These are phyloP conservation scores for Trichoplusia ni DNA, from an alignment of 1,140 invertebrate species.

Conservation along the genomic window DNA sequence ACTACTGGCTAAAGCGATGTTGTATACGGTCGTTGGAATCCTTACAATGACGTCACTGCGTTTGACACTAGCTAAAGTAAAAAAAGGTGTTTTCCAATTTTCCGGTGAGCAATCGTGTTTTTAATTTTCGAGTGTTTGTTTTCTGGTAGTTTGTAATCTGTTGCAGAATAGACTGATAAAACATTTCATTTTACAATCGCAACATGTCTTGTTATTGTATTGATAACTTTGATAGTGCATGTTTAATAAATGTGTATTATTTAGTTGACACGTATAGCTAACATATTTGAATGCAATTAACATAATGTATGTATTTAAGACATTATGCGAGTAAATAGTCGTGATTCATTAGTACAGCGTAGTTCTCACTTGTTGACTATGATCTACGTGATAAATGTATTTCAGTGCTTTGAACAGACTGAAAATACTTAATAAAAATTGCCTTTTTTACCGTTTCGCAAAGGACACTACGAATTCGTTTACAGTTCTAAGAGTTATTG, in stretches of 20 bases:
- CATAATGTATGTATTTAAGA: conserved; percentile 23
- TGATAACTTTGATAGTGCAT: not conserved
- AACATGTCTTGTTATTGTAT: not conserved
- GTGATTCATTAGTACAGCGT: conserved; percentile 7
- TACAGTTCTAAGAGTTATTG: no score
- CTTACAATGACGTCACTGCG: no score
- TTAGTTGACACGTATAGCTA: not conserved
- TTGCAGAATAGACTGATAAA: not conserved
- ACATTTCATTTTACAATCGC: not conserved
- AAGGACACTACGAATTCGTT: no score
- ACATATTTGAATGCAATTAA: conserved; percentile 16
- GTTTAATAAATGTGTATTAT: not conserved
- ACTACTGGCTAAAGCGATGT: no score
- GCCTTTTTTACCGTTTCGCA: no score
- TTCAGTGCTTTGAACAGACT: no score
- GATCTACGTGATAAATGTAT: not conserved
- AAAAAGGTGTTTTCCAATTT: no score
- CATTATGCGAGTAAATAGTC: conserved; percentile 8
- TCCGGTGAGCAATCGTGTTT: no score
- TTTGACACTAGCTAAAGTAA: no score
- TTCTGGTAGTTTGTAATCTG: not conserved
- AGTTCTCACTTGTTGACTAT: not conserved
- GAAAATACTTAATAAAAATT: no score
- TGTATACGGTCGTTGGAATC: no score
- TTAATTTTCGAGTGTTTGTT: no score